Conservation (phyloP, 2,113 vertebrate species). For the Abramis brama region DNA sequence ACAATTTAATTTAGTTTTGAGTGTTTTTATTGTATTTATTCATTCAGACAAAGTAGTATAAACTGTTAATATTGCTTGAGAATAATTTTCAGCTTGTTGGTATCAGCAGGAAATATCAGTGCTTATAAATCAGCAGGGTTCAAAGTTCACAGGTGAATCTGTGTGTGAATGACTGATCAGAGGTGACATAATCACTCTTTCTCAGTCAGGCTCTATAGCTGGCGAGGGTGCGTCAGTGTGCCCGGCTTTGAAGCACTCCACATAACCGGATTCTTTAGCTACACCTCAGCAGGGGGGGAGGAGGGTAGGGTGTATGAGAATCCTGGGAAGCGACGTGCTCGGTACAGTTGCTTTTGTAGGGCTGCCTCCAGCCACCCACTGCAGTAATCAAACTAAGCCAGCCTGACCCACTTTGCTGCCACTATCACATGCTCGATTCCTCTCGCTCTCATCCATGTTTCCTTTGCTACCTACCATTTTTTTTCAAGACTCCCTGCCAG, state of each 20-base stretch:
- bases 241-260: slow-evolving; percentile 62
- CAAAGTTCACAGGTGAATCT: slow-evolving; percentile 41
- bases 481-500: slow-evolving; percentile 50
- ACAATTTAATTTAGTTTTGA: background rate
- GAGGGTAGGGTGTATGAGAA: slow-evolving; percentile 33
- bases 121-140: slow-evolving; percentile 19
- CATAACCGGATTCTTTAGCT: slow-evolving; percentile 67
- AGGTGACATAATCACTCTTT: slow-evolving; percentile 32
- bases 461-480: slow-evolving; percentile 39
- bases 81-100: background rate
- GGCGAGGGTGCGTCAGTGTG: slow-evolving; percentile 47
- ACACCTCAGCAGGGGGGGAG: slow-evolving; percentile 57
- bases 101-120: background rate
- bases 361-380: slow-evolving; percentile 62
- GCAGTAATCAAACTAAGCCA: slow-evolving; percentile 65
- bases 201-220: slow-evolving; percentile 29
- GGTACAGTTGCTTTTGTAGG: slow-evolving; percentile 52
- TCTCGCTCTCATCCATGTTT: slow-evolving; percentile 43
- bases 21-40: background rate
- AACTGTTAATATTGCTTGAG: background rate
- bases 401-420: slow-evolving; percentile 68
- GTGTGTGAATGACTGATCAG: slow-evolving; percentile 23
- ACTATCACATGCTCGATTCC: slow-evolving; percentile 56
- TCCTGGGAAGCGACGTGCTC: slow-evolving; percentile 28
- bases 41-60: background rate